phyloP scores from a whole-genome alignment of 2,797 vertebrate species.

The Lycodopsis pacificus region DNA sequence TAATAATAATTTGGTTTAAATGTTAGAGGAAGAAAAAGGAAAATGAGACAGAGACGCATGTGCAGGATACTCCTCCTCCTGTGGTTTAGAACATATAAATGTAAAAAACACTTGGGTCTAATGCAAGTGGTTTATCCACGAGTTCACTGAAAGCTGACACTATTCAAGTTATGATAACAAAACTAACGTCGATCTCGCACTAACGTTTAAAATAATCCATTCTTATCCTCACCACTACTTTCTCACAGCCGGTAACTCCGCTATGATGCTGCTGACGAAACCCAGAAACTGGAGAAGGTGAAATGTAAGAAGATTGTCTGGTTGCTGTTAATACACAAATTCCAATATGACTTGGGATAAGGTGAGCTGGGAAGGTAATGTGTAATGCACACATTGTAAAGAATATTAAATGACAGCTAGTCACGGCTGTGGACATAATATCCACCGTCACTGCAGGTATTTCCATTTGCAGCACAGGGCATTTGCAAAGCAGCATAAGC shows the following conservation, averaged over 20 bases:
- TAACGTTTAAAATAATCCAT: constrained; percentile 19
- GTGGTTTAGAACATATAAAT: constrained; percentile 8
- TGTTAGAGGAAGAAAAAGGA: neutral
- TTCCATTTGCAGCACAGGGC: constrained; percentile 37
- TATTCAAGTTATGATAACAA: constrained; percentile 12
- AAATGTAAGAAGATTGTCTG: constrained; percentile 37
- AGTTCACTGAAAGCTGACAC: constrained; percentile 1
- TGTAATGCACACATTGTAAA: constrained; percentile 30
- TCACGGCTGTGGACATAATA: constrained; percentile 16
- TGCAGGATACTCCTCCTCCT: neutral
- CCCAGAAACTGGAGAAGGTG: constrained; percentile 24
- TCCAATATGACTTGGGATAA: constrained; percentile 21
- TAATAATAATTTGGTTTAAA: neutral
- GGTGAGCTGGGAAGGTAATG: constrained; percentile 16
- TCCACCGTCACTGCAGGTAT: constrained; percentile 32
- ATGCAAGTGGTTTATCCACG: neutral
- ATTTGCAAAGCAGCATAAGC: constrained; percentile 28
- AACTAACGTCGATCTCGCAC: neutral
- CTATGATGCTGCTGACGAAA: constrained; percentile 18
- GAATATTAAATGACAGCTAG: constrained; percentile 35
- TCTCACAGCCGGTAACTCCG: neutral
- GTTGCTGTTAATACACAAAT: constrained; percentile 43
- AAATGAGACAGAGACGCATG: neutral
- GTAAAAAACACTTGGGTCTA: constrained; percentile 14
- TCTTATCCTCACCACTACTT: constrained; percentile 6